A percentile compares a stretch with the other conserved stretches of the same genome.
Evolutionary conservation across 2,888 invertebrate genomes (phyloP).

Genomic region (Chaetoderma sp.): DNA sequence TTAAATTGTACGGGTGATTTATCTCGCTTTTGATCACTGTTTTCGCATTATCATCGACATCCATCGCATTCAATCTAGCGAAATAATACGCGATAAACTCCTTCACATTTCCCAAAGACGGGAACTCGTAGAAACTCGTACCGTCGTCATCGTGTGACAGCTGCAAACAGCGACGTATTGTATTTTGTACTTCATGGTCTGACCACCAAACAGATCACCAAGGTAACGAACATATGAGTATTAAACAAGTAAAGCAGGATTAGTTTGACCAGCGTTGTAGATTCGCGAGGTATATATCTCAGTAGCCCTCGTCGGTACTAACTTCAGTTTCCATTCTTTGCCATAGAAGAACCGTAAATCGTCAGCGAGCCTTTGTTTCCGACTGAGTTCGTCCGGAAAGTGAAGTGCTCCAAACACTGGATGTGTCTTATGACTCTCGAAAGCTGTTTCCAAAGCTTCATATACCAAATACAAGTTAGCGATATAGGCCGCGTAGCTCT

Average conservation of each 20-base stretch:
- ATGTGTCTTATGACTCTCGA: slow-evolving; percentile 29
- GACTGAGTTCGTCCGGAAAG: slow-evolving; percentile 28
- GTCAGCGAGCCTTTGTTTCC: slow-evolving; percentile 33
- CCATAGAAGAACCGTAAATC: slow-evolving; percentile 42
- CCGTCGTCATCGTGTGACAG: slow-evolving; percentile 21
- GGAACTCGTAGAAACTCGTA: slow-evolving; percentile 32
- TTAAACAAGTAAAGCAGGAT: slow-evolving; percentile 35
- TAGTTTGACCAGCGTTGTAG: slow-evolving; percentile 11
- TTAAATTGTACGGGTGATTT: slow-evolving; percentile 22
- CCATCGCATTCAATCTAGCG: slow-evolving; percentile 27
- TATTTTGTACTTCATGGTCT: slow-evolving; percentile 37
- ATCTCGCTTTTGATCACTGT: slow-evolving; percentile 21
- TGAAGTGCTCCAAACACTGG: slow-evolving; percentile 19
- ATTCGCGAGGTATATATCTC: slow-evolving; percentile 37
- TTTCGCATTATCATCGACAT: neutral
- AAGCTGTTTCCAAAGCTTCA: slow-evolving; percentile 36
- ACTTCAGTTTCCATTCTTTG: slow-evolving; percentile 29
- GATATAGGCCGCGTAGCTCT: slow-evolving; percentile 27
- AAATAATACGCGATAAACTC: slow-evolving; percentile 30
- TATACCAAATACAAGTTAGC: slow-evolving; percentile 44
- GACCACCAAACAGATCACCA: slow-evolving; percentile 48
- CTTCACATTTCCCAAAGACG: slow-evolving; percentile 17
- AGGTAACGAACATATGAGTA: slow-evolving; percentile 45
- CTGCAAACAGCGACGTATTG: slow-evolving; percentile 10
- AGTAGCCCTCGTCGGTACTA: slow-evolving; percentile 29